Evolutionary conservation across 2,113 vertebrate genomes (phyloP).

Genomic region (Ictalurus punctatus): DNA sequence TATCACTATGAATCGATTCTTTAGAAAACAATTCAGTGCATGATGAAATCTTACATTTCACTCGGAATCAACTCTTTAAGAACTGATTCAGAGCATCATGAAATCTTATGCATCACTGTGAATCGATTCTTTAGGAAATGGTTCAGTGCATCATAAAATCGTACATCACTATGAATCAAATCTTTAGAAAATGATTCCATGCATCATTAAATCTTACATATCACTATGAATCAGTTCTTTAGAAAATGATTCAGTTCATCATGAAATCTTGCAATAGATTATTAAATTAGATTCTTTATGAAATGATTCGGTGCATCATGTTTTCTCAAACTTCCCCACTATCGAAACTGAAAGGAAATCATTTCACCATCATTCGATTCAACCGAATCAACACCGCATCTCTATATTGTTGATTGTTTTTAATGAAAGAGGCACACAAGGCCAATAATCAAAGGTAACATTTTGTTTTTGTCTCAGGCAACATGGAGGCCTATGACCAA

Average conservation of each 20-base stretch:
- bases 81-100: background rate
- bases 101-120: background rate
- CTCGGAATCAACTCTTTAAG: background rate
- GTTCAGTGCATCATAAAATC: background rate
- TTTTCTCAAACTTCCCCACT: background rate
- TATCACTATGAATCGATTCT: too few relatives aligned
- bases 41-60: too few relatives aligned
- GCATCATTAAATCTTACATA: background rate
- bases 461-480: slow-evolving; percentile 59
- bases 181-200: background rate
- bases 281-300: background rate
- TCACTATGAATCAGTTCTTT: background rate
- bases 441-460: background rate
- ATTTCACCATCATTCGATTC: background rate
- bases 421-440: background rate
- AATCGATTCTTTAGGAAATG: background rate
- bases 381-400: too few relatives aligned
- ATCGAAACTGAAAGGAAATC: background rate
- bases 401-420: too few relatives aligned
- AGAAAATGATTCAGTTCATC: background rate
- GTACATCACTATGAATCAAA: background rate
- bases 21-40: too few relatives aligned
- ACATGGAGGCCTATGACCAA: slow-evolving; percentile 64
- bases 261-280: background rate
- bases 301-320: background rate